phyloP scores from a whole-genome alignment of 2,113 vertebrate genomes.

The Leptodactylus fuscus region DNA sequence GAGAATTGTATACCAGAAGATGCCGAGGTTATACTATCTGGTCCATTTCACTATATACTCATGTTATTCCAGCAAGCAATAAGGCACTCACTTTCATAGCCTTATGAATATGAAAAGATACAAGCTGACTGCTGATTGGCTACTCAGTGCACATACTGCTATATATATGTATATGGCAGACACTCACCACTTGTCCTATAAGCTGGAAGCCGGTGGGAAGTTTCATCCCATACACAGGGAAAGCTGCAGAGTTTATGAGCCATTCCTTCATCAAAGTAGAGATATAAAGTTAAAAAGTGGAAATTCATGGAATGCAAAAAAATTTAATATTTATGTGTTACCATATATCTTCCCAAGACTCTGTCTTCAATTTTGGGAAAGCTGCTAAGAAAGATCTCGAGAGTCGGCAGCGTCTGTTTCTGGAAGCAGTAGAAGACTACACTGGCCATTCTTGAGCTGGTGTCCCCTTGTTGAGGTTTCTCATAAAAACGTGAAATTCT shows the following conservation, averaged over 20 bases:
- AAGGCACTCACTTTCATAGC: too few species aligned
- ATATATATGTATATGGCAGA: neutral
- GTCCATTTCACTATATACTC: neutral
- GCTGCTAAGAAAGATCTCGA: conserved; percentile 72
- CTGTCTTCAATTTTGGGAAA: conserved; percentile 66
- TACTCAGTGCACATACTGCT: neutral
- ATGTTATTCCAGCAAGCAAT: neutral
- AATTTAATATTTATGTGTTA: conserved; percentile 58
- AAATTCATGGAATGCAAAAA: neutral
- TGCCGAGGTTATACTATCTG: neutral
- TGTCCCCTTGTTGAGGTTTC: conserved; percentile 74
- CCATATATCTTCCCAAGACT: conserved; percentile 78
- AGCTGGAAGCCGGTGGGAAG: conserved; percentile 83
- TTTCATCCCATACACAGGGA: conserved; percentile 82
- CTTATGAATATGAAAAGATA: too few species aligned
- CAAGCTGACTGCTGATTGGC: too few species aligned
- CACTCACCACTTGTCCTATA: conserved; percentile 83
- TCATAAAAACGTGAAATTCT: conserved; percentile 78
- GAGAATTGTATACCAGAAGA: neutral
- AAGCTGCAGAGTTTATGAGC: conserved; percentile 75
- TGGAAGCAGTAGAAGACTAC: conserved; percentile 83
- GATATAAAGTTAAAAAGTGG: neutral
- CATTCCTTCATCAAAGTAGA: conserved; percentile 71
- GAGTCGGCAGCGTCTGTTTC: conserved; percentile 67
- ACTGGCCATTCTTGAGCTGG: conserved; percentile 76